phyloP scores from a whole-genome alignment of 1,140 invertebrate species.

The Drosophila hydei region DNA sequence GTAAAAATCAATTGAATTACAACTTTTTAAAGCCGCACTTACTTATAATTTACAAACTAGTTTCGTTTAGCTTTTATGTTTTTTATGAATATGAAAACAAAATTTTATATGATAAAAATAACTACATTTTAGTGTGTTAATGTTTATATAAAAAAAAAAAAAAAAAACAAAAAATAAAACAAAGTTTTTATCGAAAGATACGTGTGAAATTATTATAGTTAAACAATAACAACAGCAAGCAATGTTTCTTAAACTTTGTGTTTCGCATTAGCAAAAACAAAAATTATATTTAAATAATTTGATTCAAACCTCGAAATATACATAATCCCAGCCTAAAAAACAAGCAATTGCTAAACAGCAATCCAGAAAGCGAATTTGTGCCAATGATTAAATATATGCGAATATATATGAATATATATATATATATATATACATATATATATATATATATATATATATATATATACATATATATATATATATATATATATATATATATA shows the following conservation, averaged over 20 bases:
- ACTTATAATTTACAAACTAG: conserved; percentile 53
- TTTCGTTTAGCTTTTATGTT: conserved; percentile 69
- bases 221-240: conserved; percentile 19
- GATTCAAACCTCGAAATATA: conserved; percentile 10
- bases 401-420: too few relatives aligned
- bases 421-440: too few relatives aligned
- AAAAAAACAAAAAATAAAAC: conserved; percentile 71
- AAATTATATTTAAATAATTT: neutral
- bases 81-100: conserved; percentile 65
- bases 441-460: conserved; percentile 17
- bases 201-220: conserved; percentile 68
- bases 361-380: conserved; percentile 67
- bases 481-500: conserved; percentile 6
- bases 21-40: conserved; percentile 55
- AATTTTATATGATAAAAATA: conserved; percentile 71
- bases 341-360: conserved; percentile 26
- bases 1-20: conserved; percentile 21
- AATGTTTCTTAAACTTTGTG: conserved; percentile 6
- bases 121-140: conserved; percentile 73
- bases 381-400: conserved; percentile 58
- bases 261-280: too few relatives aligned
- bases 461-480: too few relatives aligned
- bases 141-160: conserved; percentile 59
- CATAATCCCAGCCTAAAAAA: conserved; percentile 5
- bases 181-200: conserved; percentile 57